A percentile compares a stretch with the other conserved stretches of the same genome.
Conservation (phyloP, 2,797 vertebrate species). For the Semotilus atromaculatus region DNA sequence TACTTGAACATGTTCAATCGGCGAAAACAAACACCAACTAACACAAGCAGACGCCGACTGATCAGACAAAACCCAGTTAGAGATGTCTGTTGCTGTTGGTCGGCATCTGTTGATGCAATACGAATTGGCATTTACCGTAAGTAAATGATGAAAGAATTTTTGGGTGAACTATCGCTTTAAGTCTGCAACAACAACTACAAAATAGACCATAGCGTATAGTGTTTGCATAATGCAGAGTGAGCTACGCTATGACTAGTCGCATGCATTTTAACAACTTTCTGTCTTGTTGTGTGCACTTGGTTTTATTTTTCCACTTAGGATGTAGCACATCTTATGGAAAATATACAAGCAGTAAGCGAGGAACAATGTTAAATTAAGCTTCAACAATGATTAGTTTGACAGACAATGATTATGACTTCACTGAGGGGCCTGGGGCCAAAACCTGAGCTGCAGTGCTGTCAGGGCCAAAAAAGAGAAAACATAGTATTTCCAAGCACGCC, state of each 20-base stretch:
- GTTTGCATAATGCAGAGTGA: not conserved
- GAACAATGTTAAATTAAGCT: conserved; percentile 51
- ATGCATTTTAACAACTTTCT: not conserved
- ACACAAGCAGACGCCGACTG: not conserved
- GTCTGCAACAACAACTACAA: not conserved
- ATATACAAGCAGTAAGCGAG: conserved; percentile 22
- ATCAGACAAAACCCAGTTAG: not conserved
- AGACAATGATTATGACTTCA: conserved; percentile 46
- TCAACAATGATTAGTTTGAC: conserved; percentile 51
- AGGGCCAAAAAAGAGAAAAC: not conserved
- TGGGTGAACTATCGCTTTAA: not conserved
- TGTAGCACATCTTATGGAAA: not conserved
- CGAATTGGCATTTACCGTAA: not conserved
- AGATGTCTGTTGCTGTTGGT: not conserved
- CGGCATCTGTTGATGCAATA: not conserved
- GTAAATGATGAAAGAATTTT: not conserved
- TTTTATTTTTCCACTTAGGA: not conserved
- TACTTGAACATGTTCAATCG: not conserved
- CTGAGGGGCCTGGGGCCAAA: not conserved
- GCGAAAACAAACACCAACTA: not conserved
- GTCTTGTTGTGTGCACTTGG: not conserved
- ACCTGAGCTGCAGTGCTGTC: not conserved
- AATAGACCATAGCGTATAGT: too few species aligned
- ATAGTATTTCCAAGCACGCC: conserved; percentile 9
- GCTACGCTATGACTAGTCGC: not conserved